phyloP scores from a whole-genome alignment of 2,888 invertebrate genomes.

The Synergus laeviventris region DNA sequence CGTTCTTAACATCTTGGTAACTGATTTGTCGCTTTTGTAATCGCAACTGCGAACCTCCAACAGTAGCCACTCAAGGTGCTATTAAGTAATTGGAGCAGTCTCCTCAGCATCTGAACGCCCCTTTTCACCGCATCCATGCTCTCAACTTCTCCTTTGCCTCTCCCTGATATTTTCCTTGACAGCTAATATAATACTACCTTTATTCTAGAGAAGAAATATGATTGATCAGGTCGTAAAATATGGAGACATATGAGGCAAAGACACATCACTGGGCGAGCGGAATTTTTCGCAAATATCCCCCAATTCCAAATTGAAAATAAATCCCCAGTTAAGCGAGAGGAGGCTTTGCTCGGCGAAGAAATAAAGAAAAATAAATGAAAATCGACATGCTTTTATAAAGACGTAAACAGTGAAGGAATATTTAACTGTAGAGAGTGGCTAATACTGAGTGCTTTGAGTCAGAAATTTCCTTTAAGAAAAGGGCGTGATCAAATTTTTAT shows the following conservation, averaged over 20 bases:
- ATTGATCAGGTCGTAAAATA: slow-evolving; percentile 50
- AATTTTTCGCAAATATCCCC: background rate
- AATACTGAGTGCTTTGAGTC: background rate
- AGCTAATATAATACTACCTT: slow-evolving; percentile 10
- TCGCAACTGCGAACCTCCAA: slow-evolving; percentile 18
- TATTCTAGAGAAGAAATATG: slow-evolving; percentile 48
- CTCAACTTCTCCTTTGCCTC: background rate
- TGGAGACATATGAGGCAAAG: slow-evolving; percentile 26
- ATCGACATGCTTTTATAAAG: background rate
- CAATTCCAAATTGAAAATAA: slow-evolving; percentile 5
- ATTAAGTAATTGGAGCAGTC: slow-evolving; percentile 44
- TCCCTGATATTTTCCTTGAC: background rate
- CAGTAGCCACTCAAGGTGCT: slow-evolving; percentile 33
- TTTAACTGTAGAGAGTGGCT: too few relatives aligned
- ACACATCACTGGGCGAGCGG: background rate
- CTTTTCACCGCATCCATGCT: background rate
- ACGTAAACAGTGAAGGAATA: background rate
- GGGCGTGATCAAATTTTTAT: background rate
- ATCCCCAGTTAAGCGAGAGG: background rate
- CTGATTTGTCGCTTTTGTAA: slow-evolving; percentile 37
- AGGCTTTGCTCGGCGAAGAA: background rate
- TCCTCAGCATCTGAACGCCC: background rate
- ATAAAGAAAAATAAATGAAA: background rate
- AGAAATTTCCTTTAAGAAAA: too few relatives aligned
- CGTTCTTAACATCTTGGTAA: slow-evolving; percentile 4